Evolutionary conservation across 2,797 vertebrate species (phyloP).

Genomic region (Chaetophractus vellerosus): DNA sequence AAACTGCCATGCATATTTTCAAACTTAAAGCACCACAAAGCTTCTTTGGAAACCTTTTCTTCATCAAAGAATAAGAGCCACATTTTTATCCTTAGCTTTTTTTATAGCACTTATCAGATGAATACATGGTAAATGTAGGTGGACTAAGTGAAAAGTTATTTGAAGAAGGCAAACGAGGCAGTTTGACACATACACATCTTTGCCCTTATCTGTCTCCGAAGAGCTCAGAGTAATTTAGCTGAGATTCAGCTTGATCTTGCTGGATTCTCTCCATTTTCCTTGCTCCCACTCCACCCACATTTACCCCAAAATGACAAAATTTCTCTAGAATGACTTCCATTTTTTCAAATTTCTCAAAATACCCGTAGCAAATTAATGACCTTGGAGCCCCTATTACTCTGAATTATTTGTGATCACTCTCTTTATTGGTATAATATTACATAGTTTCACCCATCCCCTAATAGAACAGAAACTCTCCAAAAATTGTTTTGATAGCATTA

Average conservation of each 20-base stretch:
- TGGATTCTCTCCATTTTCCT: neutral
- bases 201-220: neutral
- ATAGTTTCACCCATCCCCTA: neutral
- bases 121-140: neutral
- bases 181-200: neutral
- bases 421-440: neutral
- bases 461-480: neutral
- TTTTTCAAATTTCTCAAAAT: slow-evolving; percentile 37
- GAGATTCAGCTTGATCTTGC: neutral
- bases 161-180: neutral
- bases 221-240: neutral
- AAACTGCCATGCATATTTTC: neutral
- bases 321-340: neutral
- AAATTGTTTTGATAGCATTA: neutral
- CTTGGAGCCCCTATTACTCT: too few species aligned
- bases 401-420: neutral
- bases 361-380: neutral
- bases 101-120: neutral
- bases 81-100: neutral
- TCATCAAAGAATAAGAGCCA: neutral
- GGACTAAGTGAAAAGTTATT: neutral
- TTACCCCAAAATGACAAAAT: neutral
- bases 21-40: neutral
- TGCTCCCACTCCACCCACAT: neutral
- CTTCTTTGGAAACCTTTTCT: neutral